phyloP scores from a whole-genome alignment of 2,888 invertebrate species.

The Zele albiditarsus region DNA sequence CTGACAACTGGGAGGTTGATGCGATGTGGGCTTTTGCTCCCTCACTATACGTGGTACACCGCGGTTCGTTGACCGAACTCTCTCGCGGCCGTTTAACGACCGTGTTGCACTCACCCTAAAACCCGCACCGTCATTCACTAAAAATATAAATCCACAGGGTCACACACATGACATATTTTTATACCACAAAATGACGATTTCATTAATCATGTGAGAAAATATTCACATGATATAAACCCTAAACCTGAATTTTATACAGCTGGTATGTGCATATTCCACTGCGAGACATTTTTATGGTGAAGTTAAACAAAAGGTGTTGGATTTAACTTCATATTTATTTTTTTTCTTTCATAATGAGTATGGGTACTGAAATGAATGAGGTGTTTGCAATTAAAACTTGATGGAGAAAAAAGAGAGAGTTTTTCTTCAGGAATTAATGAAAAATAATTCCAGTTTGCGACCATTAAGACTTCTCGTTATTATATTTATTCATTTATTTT shows the following conservation, averaged over 20 bases:
- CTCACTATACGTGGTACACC: slow-evolving; percentile 25
- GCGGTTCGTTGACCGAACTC: slow-evolving; percentile 37
- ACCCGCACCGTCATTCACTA: slow-evolving; percentile 24
- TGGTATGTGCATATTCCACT: neutral
- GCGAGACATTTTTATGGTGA: too few species aligned
- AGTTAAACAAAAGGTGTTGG: too few species aligned
- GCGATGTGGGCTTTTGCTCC: slow-evolving; percentile 11
- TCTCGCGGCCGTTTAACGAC: slow-evolving; percentile 33
- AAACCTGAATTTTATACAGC: neutral
- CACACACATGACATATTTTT: slow-evolving; percentile 6
- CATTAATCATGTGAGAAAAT: slow-evolving; percentile 33
- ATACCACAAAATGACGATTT: slow-evolving; percentile 30
- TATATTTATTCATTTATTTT: too few species aligned
- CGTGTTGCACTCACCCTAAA: slow-evolving; percentile 28
- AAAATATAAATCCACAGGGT: slow-evolving; percentile 40
- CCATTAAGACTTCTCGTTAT: too few species aligned
- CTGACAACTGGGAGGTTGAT: slow-evolving; percentile 17
- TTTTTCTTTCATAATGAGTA: too few species aligned
- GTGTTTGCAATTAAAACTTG: too few species aligned
- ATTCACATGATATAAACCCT: neutral
- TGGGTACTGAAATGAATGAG: too few species aligned
- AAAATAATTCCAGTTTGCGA: too few species aligned
- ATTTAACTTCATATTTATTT: too few species aligned
- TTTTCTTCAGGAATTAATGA: too few species aligned
- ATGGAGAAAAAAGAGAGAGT: too few species aligned